Evolutionary conservation across 1,140 invertebrate species (phyloP).

Genomic region (Apocrypta bakeri): DNA sequence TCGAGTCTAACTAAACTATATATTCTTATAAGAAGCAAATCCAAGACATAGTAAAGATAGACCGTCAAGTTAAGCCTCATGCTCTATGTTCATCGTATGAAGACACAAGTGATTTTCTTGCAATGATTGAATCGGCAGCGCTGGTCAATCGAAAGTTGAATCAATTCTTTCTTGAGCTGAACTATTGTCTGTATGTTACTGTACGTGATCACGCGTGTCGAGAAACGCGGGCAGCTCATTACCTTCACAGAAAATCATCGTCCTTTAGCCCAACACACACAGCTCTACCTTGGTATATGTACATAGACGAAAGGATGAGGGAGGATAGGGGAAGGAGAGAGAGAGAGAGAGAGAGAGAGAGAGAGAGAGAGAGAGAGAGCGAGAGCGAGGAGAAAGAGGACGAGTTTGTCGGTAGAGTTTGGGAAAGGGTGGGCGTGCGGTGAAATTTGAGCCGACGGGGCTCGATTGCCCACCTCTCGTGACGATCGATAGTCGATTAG

Average conservation of each 20-base stretch:
- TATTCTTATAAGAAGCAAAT: too few relatives aligned
- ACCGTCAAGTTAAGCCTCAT: too few relatives aligned
- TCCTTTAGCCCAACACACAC: not conserved
- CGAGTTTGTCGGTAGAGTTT: slow-evolving; percentile 17
- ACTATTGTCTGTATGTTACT: not conserved
- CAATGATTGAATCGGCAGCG: slow-evolving; percentile 16
- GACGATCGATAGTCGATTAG: slow-evolving; percentile 50
- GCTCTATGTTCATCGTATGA: not conserved
- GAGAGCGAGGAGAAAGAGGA: not conserved
- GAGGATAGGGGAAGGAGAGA: not conserved
- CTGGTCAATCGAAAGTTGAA: not conserved
- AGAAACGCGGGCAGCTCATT: slow-evolving; percentile 8
- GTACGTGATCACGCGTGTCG: slow-evolving; percentile 18
- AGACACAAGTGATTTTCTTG: not conserved
- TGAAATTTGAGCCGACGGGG: slow-evolving; percentile 30
- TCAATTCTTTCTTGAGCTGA: slow-evolving; percentile 8
- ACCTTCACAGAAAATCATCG: not conserved
- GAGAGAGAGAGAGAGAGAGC: not conserved
- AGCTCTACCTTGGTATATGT: not conserved
- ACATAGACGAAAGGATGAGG: not conserved
- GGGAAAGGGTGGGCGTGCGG: slow-evolving; percentile 13
- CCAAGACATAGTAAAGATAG: too few relatives aligned
- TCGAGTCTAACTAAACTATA: too few relatives aligned
- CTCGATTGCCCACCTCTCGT: slow-evolving; percentile 18
- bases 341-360: not conserved